Conservation (phyloP, 2,888 invertebrate species). For the Dioctria linearis region DNA sequence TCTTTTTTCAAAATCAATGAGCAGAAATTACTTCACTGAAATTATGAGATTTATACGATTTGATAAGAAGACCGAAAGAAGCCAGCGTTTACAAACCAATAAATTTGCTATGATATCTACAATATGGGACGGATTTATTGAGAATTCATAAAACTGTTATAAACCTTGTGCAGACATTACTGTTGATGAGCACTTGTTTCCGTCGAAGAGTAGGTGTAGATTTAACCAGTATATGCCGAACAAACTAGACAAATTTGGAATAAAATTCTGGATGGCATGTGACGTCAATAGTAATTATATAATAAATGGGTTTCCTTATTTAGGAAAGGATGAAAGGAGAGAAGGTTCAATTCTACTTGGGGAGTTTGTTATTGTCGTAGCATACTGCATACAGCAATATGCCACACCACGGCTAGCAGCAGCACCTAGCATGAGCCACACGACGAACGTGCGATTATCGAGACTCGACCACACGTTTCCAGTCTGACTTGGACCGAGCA, state of each 20-base stretch:
- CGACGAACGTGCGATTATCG: too few relatives aligned
- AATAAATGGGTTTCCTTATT: slow-evolving; percentile 17
- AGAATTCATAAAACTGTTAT: not conserved
- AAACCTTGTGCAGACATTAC: not conserved
- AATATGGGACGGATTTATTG: slow-evolving; percentile 5
- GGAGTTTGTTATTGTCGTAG: too few relatives aligned
- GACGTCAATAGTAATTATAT: slow-evolving; percentile 10
- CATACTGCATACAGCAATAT: too few relatives aligned
- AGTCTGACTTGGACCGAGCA: too few relatives aligned
- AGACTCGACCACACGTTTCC: too few relatives aligned
- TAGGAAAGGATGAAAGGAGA: slow-evolving; percentile 23
- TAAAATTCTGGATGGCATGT: slow-evolving; percentile 14
- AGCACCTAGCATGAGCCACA: too few relatives aligned
- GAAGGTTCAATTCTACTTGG: too few relatives aligned
- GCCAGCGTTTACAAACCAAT: not conserved
- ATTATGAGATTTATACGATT: not conserved
- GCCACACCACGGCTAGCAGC: too few relatives aligned
- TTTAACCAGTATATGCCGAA: slow-evolving; percentile 30
- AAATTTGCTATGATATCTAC: not conserved
- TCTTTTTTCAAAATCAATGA: too few relatives aligned
- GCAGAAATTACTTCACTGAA: not conserved
- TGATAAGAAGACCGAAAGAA: not conserved
- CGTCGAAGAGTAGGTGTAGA: not conserved
- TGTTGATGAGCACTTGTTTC: slow-evolving; percentile 18
- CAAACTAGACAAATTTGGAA: slow-evolving; percentile 25